Conservation (phyloP, 1,140 invertebrate species). For the Latrodectus geometricus region DNA sequence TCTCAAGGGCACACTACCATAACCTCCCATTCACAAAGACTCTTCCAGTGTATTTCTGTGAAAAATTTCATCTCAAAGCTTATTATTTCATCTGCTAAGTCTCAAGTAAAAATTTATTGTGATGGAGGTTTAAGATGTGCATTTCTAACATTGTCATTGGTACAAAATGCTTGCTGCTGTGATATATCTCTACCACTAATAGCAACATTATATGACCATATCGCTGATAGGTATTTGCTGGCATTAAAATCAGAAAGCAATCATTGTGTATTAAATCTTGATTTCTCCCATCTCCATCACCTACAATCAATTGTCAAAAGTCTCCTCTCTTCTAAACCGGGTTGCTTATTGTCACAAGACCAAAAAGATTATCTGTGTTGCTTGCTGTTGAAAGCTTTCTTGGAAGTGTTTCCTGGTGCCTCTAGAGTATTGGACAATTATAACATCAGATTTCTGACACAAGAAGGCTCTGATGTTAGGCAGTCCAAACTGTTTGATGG, state of each 20-base stretch:
- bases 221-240: not conserved
- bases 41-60: slow-evolving; percentile 22
- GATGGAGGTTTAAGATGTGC: slow-evolving; percentile 23
- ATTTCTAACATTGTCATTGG: slow-evolving; percentile 7
- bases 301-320: slow-evolving; percentile 6
- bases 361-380: slow-evolving; percentile 14
- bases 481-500: slow-evolving; percentile 31
- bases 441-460: slow-evolving; percentile 11
- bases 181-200: not conserved
- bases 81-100: slow-evolving; percentile 25
- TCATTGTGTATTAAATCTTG: not conserved
- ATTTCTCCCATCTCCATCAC: slow-evolving; percentile 14
- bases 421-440: not conserved
- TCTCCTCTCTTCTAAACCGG: slow-evolving; percentile 31
- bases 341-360: not conserved
- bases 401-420: not conserved
- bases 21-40: slow-evolving; percentile 31
- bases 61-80: slow-evolving; percentile 25
- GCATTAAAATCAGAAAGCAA: not conserved
- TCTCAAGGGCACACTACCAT: slow-evolving; percentile 18
- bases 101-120: slow-evolving; percentile 14
- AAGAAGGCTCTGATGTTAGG: slow-evolving; percentile 11
- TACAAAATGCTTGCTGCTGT: not conserved
- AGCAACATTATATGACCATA: slow-evolving; percentile 12
- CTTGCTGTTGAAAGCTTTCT: slow-evolving; percentile 23